These are phyloP conservation scores for Danionella dracula DNA, from an alignment of 2,797 vertebrate genomes.

Conservation along the genomic window DNA sequence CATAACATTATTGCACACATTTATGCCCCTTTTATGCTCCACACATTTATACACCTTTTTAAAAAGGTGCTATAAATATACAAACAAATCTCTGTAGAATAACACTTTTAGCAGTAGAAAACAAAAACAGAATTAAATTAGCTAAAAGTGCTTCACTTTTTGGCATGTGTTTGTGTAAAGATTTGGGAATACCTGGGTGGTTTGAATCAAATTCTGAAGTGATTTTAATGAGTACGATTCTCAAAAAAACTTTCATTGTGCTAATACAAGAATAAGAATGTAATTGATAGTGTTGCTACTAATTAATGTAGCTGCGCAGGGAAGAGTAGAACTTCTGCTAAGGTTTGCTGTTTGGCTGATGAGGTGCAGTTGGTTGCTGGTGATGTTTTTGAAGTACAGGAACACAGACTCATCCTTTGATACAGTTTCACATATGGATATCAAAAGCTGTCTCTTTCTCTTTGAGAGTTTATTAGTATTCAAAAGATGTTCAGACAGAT, in stretches of 20 bases:
- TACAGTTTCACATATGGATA: conserved; percentile 23
- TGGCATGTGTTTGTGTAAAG: neutral
- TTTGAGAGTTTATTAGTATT: conserved; percentile 13
- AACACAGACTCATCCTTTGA: conserved; percentile 32
- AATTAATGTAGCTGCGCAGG: conserved; percentile 10
- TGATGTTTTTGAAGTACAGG: conserved; percentile 33
- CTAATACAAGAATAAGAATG: conserved; percentile 21
- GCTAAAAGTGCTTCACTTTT: too few species aligned
- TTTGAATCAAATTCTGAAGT: neutral
- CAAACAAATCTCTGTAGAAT: too few species aligned
- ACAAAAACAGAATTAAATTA: too few species aligned
- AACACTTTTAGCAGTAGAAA: too few species aligned
- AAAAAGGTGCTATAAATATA: too few species aligned
- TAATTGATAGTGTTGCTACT: neutral
- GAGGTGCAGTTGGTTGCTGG: conserved; percentile 4
- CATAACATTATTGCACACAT: too few species aligned
- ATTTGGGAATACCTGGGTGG: neutral
- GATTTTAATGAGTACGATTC: neutral
- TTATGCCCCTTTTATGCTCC: too few species aligned
- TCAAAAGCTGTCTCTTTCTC: conserved; percentile 28
- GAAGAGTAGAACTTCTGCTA: neutral
- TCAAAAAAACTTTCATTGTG: conserved; percentile 1
- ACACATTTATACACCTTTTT: too few species aligned
- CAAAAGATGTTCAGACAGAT: conserved; percentile 36
- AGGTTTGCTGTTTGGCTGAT: neutral